phyloP scores from a whole-genome alignment of 2,113 vertebrate species.

The Nestor notabilis region DNA sequence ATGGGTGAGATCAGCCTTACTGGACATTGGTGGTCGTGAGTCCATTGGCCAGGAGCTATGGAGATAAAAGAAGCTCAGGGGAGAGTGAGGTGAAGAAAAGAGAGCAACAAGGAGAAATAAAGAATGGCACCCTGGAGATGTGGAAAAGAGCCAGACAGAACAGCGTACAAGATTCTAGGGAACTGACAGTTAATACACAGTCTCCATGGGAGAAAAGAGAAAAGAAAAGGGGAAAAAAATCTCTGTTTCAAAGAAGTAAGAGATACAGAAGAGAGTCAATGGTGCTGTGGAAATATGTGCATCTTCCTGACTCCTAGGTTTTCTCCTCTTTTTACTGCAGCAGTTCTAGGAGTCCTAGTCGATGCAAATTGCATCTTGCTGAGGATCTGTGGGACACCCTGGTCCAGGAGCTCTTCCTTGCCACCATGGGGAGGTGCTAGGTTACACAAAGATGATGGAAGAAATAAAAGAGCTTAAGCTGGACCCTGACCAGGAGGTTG shows the following conservation, averaged over 20 bases:
- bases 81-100: not conserved
- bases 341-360: not conserved
- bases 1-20: not conserved
- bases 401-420: not conserved
- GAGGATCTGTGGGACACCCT: not conserved
- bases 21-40: not conserved
- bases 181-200: conserved; percentile 33
- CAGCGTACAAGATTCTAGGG: not conserved
- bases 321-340: not conserved
- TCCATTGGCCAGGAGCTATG: not conserved
- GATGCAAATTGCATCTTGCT: fast-evolving
- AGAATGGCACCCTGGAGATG: conserved; percentile 7
- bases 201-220: not conserved
- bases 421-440: not conserved
- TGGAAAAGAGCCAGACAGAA: conserved; percentile 35
- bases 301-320: not conserved
- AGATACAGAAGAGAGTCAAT: not conserved
- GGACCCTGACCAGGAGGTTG: not conserved
- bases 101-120: not conserved
- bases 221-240: not conserved
- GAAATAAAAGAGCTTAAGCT: not conserved
- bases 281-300: not conserved
- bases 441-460: not conserved
- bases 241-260: not conserved
- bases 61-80: not conserved